phyloP scores from a whole-genome alignment of 2,888 invertebrate genomes.

The Coenonympha arcania region DNA sequence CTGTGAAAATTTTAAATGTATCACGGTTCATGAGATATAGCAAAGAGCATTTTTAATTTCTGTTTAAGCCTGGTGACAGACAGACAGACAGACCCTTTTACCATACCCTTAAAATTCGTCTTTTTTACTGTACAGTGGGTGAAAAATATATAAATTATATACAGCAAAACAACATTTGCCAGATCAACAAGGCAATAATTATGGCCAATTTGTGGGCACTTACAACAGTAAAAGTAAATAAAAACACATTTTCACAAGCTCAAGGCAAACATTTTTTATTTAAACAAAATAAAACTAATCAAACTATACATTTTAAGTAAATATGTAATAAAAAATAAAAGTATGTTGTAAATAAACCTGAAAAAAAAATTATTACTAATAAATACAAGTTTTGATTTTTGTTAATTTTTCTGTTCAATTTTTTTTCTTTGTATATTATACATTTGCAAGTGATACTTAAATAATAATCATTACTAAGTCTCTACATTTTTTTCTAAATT shows the following conservation, averaged over 20 bases:
- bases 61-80: no score
- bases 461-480: neutral
- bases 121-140: no score
- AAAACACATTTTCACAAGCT: slow-evolving; percentile 24
- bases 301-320: slow-evolving; percentile 59
- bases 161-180: no score
- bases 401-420: neutral
- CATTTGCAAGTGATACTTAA: neutral
- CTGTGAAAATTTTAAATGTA: no score
- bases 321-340: slow-evolving; percentile 61
- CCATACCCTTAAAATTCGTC: no score
- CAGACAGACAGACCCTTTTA: no score
- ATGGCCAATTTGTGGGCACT: neutral
- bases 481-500: slow-evolving; percentile 18
- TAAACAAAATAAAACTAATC: slow-evolving; percentile 37
- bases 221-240: slow-evolving; percentile 12
- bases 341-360: slow-evolving; percentile 55
- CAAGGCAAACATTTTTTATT: slow-evolving; percentile 35
- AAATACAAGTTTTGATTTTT: slow-evolving; percentile 2
- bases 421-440: neutral
- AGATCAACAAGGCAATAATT: no score
- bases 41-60: no score
- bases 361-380: slow-evolving; percentile 52
- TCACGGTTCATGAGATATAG: no score
- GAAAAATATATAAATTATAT: no score